phyloP scores from a whole-genome alignment of 2,888 invertebrate species.

The Opisthograptis luteolata region DNA sequence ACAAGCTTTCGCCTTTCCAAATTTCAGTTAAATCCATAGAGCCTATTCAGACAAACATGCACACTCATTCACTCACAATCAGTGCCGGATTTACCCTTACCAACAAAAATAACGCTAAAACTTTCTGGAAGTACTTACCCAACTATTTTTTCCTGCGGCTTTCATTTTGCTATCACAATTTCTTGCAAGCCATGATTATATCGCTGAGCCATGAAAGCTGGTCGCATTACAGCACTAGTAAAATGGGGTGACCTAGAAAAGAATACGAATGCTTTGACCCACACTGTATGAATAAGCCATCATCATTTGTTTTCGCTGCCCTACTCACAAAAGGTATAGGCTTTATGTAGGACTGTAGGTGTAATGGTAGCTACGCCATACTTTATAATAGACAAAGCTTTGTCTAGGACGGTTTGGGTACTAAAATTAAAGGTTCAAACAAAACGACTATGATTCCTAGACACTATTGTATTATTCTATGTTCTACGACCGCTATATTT shows the following conservation, averaged over 20 bases:
- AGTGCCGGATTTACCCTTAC: no score
- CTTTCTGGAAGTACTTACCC: no score
- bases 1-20: no score
- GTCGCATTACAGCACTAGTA: conserved; percentile 15
- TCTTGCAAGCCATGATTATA: background rate
- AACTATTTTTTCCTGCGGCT: no score
- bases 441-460: no score
- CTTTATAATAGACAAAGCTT: background rate
- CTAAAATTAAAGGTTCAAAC: background rate
- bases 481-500: no score
- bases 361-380: background rate
- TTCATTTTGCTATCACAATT: background rate
- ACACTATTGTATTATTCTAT: no score
- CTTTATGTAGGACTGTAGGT: no score
- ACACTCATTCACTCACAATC: no score
- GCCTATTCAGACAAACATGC: no score
- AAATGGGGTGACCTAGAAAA: conserved; percentile 44
- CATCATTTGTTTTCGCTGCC: conserved; percentile 33
- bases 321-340: conserved; percentile 37
- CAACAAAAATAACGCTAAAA: no score
- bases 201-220: conserved; percentile 4
- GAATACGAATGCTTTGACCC: conserved; percentile 36
- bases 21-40: no score
- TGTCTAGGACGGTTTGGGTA: background rate
- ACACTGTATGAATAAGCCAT: conserved; percentile 26